Conservation (phyloP, 2,888 invertebrate genomes). For the Hirtodrosophila duncani region DNA sequence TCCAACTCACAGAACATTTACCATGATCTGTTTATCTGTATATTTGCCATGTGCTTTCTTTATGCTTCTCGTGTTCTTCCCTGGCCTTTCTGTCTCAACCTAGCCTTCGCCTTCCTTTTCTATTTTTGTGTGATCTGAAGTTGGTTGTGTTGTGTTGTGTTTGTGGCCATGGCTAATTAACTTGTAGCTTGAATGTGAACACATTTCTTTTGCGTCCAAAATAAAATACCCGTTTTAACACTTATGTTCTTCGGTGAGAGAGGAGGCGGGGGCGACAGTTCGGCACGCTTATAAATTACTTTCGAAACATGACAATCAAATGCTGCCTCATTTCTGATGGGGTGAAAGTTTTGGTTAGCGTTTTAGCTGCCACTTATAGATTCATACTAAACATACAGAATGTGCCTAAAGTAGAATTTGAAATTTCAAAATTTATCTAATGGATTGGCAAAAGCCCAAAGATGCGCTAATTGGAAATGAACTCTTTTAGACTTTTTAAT, state of each 20-base stretch:
- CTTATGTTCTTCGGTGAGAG: conserved; percentile 51
- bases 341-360: conserved; percentile 67
- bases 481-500: conserved; percentile 27
- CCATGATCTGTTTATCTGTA: conserved; percentile 37
- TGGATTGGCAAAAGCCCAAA: conserved; percentile 8
- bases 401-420: too few relatives aligned
- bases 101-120: conserved; percentile 10
- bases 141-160: neutral
- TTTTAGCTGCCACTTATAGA: too few relatives aligned
- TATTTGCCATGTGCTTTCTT: conserved; percentile 50
- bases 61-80: conserved; percentile 15
- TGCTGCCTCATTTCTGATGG: conserved; percentile 51
- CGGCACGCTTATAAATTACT: conserved; percentile 57
- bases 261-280: conserved; percentile 13
- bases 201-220: conserved; percentile 54
- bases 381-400: too few relatives aligned
- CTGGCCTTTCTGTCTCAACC: conserved; percentile 1
- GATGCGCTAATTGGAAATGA: neutral
- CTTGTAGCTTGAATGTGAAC: conserved; percentile 65
- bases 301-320: conserved; percentile 45
- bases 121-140: conserved; percentile 21
- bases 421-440: neutral
- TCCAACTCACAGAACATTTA: too few relatives aligned
- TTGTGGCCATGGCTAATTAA: conserved; percentile 60
- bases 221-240: conserved; percentile 62